Percentiles rank a stretch among this genome's conserved stretches.
Evolutionary conservation across 1,140 invertebrate genomes (phyloP).

Genomic region (Drosophila suzukii): DNA sequence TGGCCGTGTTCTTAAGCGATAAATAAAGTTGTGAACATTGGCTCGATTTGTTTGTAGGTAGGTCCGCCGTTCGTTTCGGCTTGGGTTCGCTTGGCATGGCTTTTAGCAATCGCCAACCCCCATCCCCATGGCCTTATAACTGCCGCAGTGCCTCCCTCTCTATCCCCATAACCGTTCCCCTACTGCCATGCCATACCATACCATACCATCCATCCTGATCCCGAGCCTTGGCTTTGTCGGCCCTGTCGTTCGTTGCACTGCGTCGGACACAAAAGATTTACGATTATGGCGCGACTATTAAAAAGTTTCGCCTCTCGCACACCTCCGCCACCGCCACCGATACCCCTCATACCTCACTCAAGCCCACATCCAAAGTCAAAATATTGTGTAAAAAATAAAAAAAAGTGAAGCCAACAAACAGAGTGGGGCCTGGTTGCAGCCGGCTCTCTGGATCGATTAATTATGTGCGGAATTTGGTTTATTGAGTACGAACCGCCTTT

Average conservation of each 20-base stretch:
- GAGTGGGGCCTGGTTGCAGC: constrained; percentile 40
- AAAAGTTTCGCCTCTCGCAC: constrained; percentile 80
- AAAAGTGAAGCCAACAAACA: constrained; percentile 17
- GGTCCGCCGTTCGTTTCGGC: constrained; percentile 6
- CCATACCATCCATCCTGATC: constrained; percentile 27
- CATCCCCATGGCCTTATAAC: constrained; percentile 20
- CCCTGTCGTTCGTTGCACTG: constrained; percentile 78
- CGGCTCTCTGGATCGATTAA: constrained; percentile 72
- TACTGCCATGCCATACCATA: background rate
- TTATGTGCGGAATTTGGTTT: constrained; percentile 83
- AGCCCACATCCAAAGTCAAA: constrained; percentile 78
- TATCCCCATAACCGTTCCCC: background rate
- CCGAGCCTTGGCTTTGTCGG: constrained; percentile 52
- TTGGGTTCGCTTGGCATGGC: constrained; percentile 11
- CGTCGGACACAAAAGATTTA: constrained; percentile 82
- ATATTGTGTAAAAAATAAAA: constrained; percentile 56
- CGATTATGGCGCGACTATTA: constrained; percentile 83
- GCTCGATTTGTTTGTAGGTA: constrained; percentile 71
- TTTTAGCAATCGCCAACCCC: constrained; percentile 12
- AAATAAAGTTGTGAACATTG: constrained; percentile 80
- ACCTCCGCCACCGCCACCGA: constrained; percentile 37
- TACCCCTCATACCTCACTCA: constrained; percentile 36
- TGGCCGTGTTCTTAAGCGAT: constrained; percentile 64
- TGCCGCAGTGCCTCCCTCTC: constrained; percentile 29
- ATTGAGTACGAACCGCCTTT: constrained; percentile 83